phyloP scores from a whole-genome alignment of 2,797 vertebrate genomes.

The Echiichthys vipera region DNA sequence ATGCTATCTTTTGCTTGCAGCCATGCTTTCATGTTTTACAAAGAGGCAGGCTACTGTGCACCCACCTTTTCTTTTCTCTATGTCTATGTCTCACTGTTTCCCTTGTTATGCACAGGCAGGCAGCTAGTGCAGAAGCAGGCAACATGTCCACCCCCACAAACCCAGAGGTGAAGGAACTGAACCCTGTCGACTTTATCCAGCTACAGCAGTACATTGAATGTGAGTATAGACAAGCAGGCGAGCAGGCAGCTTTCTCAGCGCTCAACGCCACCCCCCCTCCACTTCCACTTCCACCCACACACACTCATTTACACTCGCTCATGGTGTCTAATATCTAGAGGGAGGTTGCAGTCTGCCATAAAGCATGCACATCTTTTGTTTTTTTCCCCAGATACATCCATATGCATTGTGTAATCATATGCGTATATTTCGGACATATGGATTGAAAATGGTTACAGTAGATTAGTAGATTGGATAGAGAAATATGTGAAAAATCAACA shows the following conservation, averaged over 20 bases:
- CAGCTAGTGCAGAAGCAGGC: slow-evolving; percentile 71
- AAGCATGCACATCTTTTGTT: slow-evolving; percentile 9
- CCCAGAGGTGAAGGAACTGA: slow-evolving; percentile 88
- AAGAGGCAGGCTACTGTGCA: slow-evolving; percentile 60
- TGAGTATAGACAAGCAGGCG: slow-evolving; percentile 83
- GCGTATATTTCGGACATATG: background rate
- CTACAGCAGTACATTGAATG: slow-evolving; percentile 95
- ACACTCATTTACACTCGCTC: slow-evolving; percentile 63
- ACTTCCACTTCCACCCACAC: slow-evolving; percentile 59
- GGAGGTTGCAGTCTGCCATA: slow-evolving; percentile 56
- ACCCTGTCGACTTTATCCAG: slow-evolving; percentile 92
- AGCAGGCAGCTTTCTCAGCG: slow-evolving; percentile 63
- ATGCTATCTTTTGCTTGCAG: slow-evolving; percentile 66
- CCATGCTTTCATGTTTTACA: slow-evolving; percentile 67
- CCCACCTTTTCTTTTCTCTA: slow-evolving; percentile 67
- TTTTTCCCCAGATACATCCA: background rate
- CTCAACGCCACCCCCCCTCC: slow-evolving; percentile 51
- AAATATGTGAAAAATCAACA: background rate
- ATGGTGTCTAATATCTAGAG: slow-evolving; percentile 62
- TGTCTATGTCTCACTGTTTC: slow-evolving; percentile 62
- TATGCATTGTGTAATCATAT: slow-evolving; percentile 7
- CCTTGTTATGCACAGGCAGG: slow-evolving; percentile 65
- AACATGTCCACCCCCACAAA: slow-evolving; percentile 82
- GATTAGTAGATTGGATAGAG: too few species aligned
- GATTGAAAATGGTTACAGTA: background rate